Evolutionary conservation across 2,888 invertebrate genomes (phyloP).

Genomic region (Drosophila mimetica): DNA sequence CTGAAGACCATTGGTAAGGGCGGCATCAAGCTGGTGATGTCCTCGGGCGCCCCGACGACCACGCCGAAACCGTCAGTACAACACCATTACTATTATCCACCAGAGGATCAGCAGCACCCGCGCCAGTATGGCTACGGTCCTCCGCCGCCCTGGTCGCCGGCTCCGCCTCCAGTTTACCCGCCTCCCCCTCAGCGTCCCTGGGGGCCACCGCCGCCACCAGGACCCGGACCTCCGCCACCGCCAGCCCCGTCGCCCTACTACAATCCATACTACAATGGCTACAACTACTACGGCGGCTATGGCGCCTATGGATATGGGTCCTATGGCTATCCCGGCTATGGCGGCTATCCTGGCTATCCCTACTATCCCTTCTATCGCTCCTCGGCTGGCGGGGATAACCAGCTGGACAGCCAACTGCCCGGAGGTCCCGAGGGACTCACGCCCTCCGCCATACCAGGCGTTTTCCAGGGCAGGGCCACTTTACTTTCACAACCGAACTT

Average conservation of each 20-base stretch:
- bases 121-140: slow-evolving; percentile 51
- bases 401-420: background rate
- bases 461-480: slow-evolving; percentile 55
- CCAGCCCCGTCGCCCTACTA: slow-evolving; percentile 3
- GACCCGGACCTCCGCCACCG: slow-evolving; percentile 22
- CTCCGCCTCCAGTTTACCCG: slow-evolving; percentile 16
- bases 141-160: slow-evolving; percentile 29
- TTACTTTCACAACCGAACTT: slow-evolving; percentile 44
- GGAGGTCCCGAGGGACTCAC: slow-evolving; percentile 14
- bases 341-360: slow-evolving; percentile 37
- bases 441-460: slow-evolving; percentile 44
- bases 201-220: slow-evolving; percentile 22
- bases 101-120: slow-evolving; percentile 62
- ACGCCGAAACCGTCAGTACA: slow-evolving; percentile 60
- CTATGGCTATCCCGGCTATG: slow-evolving; percentile 32
- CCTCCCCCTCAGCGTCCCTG: slow-evolving; percentile 28
- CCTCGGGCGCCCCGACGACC: slow-evolving; percentile 39
- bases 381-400: slow-evolving; percentile 41
- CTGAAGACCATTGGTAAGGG: slow-evolving; percentile 68
- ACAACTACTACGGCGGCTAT: slow-evolving; percentile 22
- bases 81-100: slow-evolving; percentile 69
- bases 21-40: slow-evolving; percentile 63
- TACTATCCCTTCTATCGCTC: slow-evolving; percentile 49
- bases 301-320: slow-evolving; percentile 24
- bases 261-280: slow-evolving; percentile 25